phyloP scores from a whole-genome alignment of 2,113 vertebrate genomes.

The Engraulis encrasicolus region DNA sequence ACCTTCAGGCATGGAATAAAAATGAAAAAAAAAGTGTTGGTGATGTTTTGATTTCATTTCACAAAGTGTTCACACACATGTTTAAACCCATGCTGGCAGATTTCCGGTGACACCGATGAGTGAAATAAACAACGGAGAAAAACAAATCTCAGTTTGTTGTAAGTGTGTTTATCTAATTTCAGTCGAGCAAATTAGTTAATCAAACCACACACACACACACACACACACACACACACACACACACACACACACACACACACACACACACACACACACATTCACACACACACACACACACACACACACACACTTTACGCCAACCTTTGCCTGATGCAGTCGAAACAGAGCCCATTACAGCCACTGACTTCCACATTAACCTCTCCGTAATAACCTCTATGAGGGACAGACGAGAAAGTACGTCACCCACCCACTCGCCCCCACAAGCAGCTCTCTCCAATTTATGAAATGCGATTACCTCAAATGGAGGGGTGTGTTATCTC shows the following conservation, averaged over 20 bases:
- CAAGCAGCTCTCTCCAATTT: conserved; percentile 29
- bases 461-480: conserved; percentile 49
- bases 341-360: conserved; percentile 35
- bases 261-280: conserved; percentile 18
- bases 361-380: conserved; percentile 38
- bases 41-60: neutral
- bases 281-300: conserved; percentile 26
- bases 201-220: conserved; percentile 27
- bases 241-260: conserved; percentile 31
- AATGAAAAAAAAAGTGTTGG: no score
- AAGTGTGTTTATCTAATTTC: neutral
- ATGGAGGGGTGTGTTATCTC: conserved; percentile 45
- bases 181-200: conserved; percentile 1
- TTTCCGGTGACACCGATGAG: neutral
- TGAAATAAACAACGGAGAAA: no score
- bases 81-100: neutral
- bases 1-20: neutral
- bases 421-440: conserved; percentile 1
- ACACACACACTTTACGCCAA: conserved; percentile 21
- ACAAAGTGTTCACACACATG: neutral
- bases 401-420: conserved; percentile 34
- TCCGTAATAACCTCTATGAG: conserved; percentile 21
- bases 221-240: conserved; percentile 28
- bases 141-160: neutral
- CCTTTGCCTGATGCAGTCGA: conserved; percentile 11